Percentiles rank a stretch among this genome's conserved stretches.
Conservation (phyloP, 2,113 vertebrate genomes). For the Stegostoma tigrinum region DNA sequence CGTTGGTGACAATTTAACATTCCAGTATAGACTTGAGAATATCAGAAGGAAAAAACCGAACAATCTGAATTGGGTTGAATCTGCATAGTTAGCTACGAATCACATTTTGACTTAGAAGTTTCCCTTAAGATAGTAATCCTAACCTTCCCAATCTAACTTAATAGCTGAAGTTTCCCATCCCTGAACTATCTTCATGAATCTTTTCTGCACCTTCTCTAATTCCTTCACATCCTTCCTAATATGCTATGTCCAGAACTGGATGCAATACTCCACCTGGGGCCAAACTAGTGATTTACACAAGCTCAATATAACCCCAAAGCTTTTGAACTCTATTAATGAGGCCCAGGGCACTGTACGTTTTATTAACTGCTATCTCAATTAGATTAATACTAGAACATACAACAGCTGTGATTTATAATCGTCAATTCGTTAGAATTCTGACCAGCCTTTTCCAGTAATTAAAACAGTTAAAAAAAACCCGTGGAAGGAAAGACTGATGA, state of each 20-base stretch:
- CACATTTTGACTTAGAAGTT: not conserved
- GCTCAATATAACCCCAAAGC: too few relatives aligned
- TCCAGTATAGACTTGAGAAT: not conserved
- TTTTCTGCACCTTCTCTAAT: too few relatives aligned
- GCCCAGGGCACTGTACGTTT: too few relatives aligned
- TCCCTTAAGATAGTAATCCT: too few relatives aligned
- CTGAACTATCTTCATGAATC: too few relatives aligned
- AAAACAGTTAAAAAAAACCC: not conserved
- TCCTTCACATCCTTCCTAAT: too few relatives aligned
- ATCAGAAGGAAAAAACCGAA: not conserved
- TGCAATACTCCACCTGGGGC: too few relatives aligned
- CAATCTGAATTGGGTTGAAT: not conserved
- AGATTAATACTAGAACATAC: not conserved
- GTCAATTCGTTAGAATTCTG: not conserved
- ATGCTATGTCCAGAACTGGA: too few relatives aligned
- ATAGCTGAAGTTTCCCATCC: too few relatives aligned
- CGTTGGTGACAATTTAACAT: not conserved
- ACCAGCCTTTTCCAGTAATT: not conserved
- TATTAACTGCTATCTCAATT: not conserved
- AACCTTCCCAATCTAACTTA: too few relatives aligned
- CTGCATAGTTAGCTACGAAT: not conserved
- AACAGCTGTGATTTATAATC: not conserved
- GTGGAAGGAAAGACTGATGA: not conserved
- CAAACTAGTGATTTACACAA: too few relatives aligned
- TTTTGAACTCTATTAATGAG: too few relatives aligned